A percentile compares a stretch with the other conserved stretches of the same genome.
phyloP scores from a whole-genome alignment of 2,113 vertebrate genomes.

The Alaudala cheleensis region DNA sequence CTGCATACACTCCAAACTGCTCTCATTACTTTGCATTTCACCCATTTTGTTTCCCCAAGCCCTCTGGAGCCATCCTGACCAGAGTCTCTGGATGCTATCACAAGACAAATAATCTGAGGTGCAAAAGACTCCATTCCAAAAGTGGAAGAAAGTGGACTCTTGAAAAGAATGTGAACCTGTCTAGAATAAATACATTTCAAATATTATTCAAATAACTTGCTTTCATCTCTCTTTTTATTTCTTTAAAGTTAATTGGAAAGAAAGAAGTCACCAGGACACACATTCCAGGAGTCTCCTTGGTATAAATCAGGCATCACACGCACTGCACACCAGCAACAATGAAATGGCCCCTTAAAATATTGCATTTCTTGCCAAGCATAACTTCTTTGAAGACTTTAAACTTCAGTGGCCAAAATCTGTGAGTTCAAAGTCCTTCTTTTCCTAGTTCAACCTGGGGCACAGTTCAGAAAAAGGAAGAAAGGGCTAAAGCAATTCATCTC shows the following conservation, averaged over 20 bases:
- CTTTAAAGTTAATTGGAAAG: constrained; percentile 31
- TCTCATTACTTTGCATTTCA: not conserved
- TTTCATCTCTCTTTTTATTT: constrained; percentile 46
- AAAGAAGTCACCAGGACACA: constrained; percentile 32
- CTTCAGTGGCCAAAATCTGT: not conserved
- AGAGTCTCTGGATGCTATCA: not conserved
- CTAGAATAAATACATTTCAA: constrained; percentile 43
- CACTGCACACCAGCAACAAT: constrained; percentile 40
- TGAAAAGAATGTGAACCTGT: constrained; percentile 27
- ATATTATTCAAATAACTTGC: constrained; percentile 29
- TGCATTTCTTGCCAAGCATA: constrained; percentile 39
- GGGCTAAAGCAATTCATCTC: not conserved
- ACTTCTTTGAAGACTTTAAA: constrained; percentile 23
- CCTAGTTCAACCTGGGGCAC: not conserved
- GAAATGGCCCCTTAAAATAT: constrained; percentile 32
- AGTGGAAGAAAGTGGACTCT: not conserved
- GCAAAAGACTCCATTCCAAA: not conserved
- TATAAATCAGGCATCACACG: constrained; percentile 44
- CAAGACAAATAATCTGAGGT: not conserved
- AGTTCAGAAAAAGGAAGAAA: not conserved
- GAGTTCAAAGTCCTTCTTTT: not conserved
- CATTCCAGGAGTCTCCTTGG: constrained; percentile 43
- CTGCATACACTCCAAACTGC: not conserved
- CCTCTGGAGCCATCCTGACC: not conserved
- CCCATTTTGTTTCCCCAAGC: not conserved